A percentile compares a stretch with the other conserved stretches of the same genome.
Evolutionary conservation across 2,888 invertebrate species (phyloP).

Genomic region (Platerodrilus igneus): DNA sequence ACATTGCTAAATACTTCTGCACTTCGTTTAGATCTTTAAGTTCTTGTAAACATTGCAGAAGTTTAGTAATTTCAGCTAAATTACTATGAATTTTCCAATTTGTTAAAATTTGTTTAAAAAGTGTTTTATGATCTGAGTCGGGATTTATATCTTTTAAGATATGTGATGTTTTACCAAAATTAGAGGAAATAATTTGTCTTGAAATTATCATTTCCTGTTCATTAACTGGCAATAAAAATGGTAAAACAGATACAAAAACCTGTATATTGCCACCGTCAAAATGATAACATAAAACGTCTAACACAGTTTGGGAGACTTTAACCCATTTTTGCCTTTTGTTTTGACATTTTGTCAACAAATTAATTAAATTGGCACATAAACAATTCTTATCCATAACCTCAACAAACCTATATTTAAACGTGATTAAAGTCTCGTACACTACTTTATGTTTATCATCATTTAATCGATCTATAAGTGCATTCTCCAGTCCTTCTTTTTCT

Average conservation of each 20-base stretch:
- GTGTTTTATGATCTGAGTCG: no score
- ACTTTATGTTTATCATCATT: conserved; percentile 63
- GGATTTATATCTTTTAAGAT: no score
- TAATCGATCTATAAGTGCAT: conserved; percentile 61
- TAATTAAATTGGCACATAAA: conserved; percentile 51
- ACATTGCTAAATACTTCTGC: conserved; percentile 41
- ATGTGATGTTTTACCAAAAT: conserved; percentile 44
- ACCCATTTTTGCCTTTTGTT: conserved; percentile 44
- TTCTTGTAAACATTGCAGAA: no score
- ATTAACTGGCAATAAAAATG: conserved; percentile 58
- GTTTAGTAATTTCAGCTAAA: no score
- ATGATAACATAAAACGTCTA: conserved; percentile 31
- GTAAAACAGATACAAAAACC: conserved; percentile 56
- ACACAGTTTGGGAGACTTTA: conserved; percentile 36
- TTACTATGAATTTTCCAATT: no score
- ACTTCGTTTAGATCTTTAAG: conserved; percentile 27
- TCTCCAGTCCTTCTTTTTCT: conserved; percentile 58
- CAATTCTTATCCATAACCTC: conserved; percentile 30
- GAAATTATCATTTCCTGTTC: conserved; percentile 45
- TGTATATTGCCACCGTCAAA: conserved; percentile 51
- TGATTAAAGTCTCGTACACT: conserved; percentile 53
- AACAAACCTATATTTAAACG: conserved; percentile 14
- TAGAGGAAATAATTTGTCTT: conserved; percentile 46
- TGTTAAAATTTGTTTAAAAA: no score
- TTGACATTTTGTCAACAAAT: conserved; percentile 51